Conservation (phyloP, 35 echinoderm and acorn worm genomes). For the Apostichopus japonicus region DNA sequence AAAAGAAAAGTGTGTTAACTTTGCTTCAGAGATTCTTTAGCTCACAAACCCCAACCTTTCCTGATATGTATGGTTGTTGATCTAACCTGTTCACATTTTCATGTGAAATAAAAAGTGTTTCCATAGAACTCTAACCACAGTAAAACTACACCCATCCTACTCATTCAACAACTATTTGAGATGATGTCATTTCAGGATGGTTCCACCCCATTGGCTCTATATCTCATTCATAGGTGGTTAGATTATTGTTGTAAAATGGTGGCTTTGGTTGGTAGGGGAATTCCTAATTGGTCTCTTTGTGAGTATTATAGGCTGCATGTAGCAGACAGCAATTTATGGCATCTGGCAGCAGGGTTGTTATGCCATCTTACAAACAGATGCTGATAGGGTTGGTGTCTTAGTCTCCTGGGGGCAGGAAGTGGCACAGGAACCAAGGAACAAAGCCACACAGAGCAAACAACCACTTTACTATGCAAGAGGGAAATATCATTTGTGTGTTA, state of each 20-base stretch:
- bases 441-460: neutral
- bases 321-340: slow-evolving; percentile 14
- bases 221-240: neutral
- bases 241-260: neutral
- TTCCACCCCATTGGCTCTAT: neutral
- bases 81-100: too few relatives aligned
- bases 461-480: neutral
- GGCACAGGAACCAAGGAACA: neutral
- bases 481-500: too few relatives aligned
- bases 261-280: slow-evolving; percentile 3
- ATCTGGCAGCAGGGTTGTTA: neutral
- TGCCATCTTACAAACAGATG: neutral
- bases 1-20: too few relatives aligned
- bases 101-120: too few relatives aligned
- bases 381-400: neutral
- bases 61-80: too few relatives aligned
- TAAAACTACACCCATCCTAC: neutral
- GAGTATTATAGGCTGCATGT: neutral
- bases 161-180: neutral
- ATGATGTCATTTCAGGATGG: neutral
- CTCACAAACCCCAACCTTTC: too few relatives aligned
- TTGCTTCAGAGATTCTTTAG: too few relatives aligned
- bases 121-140: neutral
- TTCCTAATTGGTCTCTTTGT: neutral
- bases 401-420: neutral